phyloP scores from a whole-genome alignment of 1,140 invertebrate species.

The Orussus abietinus region DNA sequence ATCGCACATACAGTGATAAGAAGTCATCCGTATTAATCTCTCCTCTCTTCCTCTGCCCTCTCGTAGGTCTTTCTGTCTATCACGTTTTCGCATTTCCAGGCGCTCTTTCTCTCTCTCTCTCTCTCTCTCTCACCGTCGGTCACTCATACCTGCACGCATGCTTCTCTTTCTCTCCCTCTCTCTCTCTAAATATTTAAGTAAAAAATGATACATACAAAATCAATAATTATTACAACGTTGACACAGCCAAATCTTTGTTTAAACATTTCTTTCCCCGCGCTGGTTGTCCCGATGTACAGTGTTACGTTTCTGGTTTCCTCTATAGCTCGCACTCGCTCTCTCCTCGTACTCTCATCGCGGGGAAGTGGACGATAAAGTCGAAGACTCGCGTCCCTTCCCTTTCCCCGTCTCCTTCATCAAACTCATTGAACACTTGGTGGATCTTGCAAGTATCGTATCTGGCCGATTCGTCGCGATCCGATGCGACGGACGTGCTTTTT shows the following conservation, averaged over 20 bases:
- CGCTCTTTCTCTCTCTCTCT: conserved; percentile 11
- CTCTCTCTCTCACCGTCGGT: conserved; percentile 6
- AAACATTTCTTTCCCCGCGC: conserved; percentile 26
- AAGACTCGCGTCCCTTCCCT: conserved; percentile 10
- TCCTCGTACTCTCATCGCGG: conserved; percentile 2
- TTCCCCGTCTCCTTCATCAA: conserved; percentile 21
- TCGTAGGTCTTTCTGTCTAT: conserved; percentile 9
- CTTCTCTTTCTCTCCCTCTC: conserved; percentile 17
- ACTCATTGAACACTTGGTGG: conserved; percentile 46
- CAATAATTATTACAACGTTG: conserved; percentile 32
- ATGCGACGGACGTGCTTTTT: conserved; percentile 12
- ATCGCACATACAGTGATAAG: conserved; percentile 19
- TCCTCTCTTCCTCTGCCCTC: not conserved
- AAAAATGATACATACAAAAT: conserved; percentile 32
- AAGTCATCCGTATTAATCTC: not conserved
- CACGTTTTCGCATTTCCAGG: not conserved
- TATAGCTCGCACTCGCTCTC: conserved; percentile 9
- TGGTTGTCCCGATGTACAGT: not conserved
- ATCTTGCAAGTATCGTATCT: conserved; percentile 30
- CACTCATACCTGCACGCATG: conserved; percentile 13
- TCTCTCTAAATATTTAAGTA: conserved; percentile 24
- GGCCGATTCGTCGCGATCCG: not conserved
- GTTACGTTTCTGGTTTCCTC: conserved; percentile 10
- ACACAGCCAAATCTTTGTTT: conserved; percentile 46
- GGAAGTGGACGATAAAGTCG: no score